Base-by-base conservation (phyloP, 2,113 vertebrate species). In the Rhinolophus ferrumequinum region DNA sequence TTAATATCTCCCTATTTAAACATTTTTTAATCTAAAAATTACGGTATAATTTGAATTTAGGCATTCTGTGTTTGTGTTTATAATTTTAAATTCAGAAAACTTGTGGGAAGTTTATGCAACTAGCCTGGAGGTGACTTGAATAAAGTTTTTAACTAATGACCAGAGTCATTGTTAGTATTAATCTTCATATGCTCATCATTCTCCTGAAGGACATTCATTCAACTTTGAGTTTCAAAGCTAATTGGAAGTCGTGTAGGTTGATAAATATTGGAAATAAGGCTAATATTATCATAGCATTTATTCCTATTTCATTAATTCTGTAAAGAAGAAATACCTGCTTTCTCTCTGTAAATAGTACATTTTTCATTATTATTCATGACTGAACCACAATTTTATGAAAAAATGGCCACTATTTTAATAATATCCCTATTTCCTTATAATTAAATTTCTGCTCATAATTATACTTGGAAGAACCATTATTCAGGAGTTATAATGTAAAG, bases 141-240 rank as follows among this genome's bases (percentile, higher is more conserved):
- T 98, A 94, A 97, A 90, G 75, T 96, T 98, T 94, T 97, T 98
- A 98, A 97, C 87, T 97, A 97, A 97, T 95, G 85, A 98, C 77
- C n/a, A 96, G 95, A 72, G 87, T 93, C 93, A 14, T 96, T 98
- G 93, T 93, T 95, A 96, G 93, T 79, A 66, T 95, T 95, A 98
- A 98, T 98, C 95, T 97, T 81, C n/a, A 16, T 33, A 94, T 96
- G 60, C 35, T 96, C 93, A 83, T 81, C 96, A 89, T 41, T 98
- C 47, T 87, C 67, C 86, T 98, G 93, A 98, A 98, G 77, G 81
- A 88, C 94, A 92, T 98, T 98, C 96, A 94, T 96, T 97, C 70
- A 80, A 86, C 66, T 52, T 9, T 93, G 95, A 98, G 92, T 98
- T 98, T 98, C 95, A 97, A 70, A 96, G 67, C 70, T 98, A 97